Base-by-base conservation (phyloP, 1,140 invertebrate species). In the Drosophila lini region DNA sequence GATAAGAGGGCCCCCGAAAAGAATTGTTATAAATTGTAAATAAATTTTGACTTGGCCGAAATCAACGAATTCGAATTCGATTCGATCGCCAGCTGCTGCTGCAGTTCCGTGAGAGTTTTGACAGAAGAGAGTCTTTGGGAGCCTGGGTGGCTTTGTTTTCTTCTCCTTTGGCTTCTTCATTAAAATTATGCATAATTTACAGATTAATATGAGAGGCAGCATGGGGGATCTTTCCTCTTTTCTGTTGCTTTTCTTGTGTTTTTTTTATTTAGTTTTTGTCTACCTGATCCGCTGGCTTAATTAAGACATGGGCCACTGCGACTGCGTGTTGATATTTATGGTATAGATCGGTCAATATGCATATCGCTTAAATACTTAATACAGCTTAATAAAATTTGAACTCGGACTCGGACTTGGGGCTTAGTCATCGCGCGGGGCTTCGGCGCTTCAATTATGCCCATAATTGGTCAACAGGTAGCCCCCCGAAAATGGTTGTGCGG, bases 101-200 rank as follows among this genome's bases (percentile, higher is more conserved):
- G 69, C 40, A 47, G 42, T 64, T 64, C 34, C 79, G 74, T 81
- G 76, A 67, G 67, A 88, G 79, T 80, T 82, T 75, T 86, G 70
- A 70, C 79, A 58, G 19, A 32, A 25, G 40, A 55, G 53, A 47
- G 41, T 36, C 38, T 28, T 28, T 19, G 10, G 32, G 34, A 15
- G 25, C 83, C 56, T 88, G 80, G 83, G 83, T 88, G 83, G 83
- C 80, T 55, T 58, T 57, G 19, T 55, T 57, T 58, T 31, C 48
- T 55, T 52, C 47, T 57, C 28, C 32, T 36, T 45, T 36, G 36
- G 61, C 34, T 32, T 32, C 31, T 32, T 9, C 78, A 57, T 73
- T 88, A 78, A 86, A 88, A 89, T 89, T 88, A 88, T 88, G 83
- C 83, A 88, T 88, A 88, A 88, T 88, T 88, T 80, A 83, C 56